Evolutionary conservation across 1,140 invertebrate species (phyloP).

Genomic region (Holotrichia oblita): DNA sequence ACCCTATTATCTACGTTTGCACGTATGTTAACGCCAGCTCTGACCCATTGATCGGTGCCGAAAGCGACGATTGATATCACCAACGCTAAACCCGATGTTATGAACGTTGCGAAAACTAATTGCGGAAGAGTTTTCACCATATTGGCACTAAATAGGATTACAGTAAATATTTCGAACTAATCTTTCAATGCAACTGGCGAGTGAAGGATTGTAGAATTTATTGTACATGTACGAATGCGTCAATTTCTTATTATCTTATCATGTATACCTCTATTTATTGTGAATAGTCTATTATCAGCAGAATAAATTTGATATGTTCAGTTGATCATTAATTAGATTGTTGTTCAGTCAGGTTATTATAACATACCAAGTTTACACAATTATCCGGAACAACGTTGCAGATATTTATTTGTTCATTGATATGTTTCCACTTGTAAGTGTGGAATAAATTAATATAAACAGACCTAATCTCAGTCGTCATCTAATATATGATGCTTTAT

Average conservation of each 20-base stretch:
- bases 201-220: too few species aligned
- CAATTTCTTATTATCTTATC: neutral
- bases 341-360: neutral
- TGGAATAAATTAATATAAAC: too few species aligned
- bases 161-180: too few species aligned
- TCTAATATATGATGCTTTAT: too few species aligned
- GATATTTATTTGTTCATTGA: too few species aligned
- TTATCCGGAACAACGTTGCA: too few species aligned
- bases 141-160: neutral
- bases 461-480: too few species aligned
- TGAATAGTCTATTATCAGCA: neutral
- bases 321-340: constrained; percentile 13
- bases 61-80: constrained; percentile 7
- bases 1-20: neutral
- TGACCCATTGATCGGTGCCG: neutral
- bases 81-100: neutral
- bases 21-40: neutral
- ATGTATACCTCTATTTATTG: neutral
- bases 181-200: too few species aligned
- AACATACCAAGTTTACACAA: too few species aligned
- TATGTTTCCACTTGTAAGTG: too few species aligned
- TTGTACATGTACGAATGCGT: too few species aligned
- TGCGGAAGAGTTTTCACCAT: neutral
- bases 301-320: neutral
- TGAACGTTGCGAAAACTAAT: constrained; percentile 25